Conservation (phyloP, 2,888 invertebrate species). For the Lacanobia oleracea region DNA sequence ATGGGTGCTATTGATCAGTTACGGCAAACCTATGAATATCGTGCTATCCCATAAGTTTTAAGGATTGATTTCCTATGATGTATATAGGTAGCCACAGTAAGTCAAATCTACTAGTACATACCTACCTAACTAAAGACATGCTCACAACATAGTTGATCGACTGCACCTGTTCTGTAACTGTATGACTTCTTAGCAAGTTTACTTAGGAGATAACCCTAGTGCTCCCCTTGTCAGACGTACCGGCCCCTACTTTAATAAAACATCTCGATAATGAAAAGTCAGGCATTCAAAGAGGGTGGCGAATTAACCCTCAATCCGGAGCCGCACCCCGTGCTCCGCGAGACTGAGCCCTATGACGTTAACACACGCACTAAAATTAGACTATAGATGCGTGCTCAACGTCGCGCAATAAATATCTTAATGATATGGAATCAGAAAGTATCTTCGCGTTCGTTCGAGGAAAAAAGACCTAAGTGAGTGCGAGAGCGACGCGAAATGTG, state of each 20-base stretch:
- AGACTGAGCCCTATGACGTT: slow-evolving; percentile 80
- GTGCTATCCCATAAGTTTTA: not conserved
- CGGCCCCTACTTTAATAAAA: slow-evolving; percentile 89
- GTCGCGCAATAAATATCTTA: slow-evolving; percentile 88
- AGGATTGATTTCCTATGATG: not conserved
- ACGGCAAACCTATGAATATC: not conserved
- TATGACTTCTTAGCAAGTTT: slow-evolving; percentile 46
- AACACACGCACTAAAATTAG: slow-evolving; percentile 80
- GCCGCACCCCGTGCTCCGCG: slow-evolving; percentile 64
- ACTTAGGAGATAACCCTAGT: slow-evolving; percentile 80
- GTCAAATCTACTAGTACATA: not conserved
- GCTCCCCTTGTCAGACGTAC: slow-evolving; percentile 78
- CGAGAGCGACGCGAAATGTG: slow-evolving; percentile 68
- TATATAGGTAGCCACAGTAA: too few relatives aligned
- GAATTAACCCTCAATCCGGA: slow-evolving; percentile 82
- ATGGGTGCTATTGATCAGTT: not conserved
- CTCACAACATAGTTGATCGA: not conserved
- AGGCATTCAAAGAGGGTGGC: slow-evolving; percentile 89
- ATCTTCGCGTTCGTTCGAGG: slow-evolving; percentile 75
- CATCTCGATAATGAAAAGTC: slow-evolving; percentile 91
- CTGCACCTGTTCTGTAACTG: slow-evolving; percentile 16
- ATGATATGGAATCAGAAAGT: slow-evolving; percentile 90
- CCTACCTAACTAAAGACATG: not conserved
- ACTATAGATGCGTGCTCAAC: slow-evolving; percentile 69
- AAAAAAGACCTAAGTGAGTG: slow-evolving; percentile 76